Percentiles rank a stretch among this genome's conserved stretches.
These are phyloP conservation scores for Andinoacara biseriatus DNA, from an alignment of 2,113 vertebrate genomes.

Conservation along the genomic window DNA sequence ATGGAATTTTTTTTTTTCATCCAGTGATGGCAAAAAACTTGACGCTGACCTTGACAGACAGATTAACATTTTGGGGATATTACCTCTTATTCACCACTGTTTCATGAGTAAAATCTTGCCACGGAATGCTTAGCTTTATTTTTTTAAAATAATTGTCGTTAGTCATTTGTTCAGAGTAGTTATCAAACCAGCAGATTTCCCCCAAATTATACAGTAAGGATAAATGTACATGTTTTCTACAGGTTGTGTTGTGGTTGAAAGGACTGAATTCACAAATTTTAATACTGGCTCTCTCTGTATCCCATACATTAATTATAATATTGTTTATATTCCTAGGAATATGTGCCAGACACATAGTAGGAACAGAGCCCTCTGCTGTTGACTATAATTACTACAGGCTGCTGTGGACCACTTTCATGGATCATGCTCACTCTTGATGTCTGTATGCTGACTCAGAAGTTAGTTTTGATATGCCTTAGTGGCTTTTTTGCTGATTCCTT, in stretches of 20 bases:
- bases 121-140: neutral
- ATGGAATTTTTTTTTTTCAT: neutral
- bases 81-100: neutral
- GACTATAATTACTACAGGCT: constrained; percentile 45
- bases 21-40: neutral
- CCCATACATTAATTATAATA: constrained; percentile 13
- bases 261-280: neutral
- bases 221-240: neutral
- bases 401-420: neutral
- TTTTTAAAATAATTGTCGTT: neutral
- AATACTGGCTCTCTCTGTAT: neutral
- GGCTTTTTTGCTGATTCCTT: no score
- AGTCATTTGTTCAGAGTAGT: neutral
- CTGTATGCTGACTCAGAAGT: neutral
- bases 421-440: neutral
- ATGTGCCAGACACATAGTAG: constrained; percentile 19
- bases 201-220: neutral
- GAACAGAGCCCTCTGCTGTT: constrained; percentile 72
- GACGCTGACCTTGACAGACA: neutral
- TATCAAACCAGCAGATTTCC: neutral
- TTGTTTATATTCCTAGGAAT: constrained; percentile 14
- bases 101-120: neutral
- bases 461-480: neutral
- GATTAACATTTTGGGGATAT: neutral
- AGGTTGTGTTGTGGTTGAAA: neutral